Base-by-base conservation (phyloP, 2,888 invertebrate species). In the Tholera decimalis region DNA sequence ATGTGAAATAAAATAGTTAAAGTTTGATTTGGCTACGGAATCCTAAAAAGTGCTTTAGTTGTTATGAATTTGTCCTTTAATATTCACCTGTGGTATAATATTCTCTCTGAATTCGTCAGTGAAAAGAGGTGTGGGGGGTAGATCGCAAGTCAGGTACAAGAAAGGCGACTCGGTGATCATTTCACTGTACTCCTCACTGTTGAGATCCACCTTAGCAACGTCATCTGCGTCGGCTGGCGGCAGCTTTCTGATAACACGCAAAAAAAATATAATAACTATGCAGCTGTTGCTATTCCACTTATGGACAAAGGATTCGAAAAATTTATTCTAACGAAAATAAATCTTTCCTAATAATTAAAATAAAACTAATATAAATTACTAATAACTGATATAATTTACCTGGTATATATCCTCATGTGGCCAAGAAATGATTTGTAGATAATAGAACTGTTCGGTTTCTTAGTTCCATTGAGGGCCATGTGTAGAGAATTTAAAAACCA, bases 401-500 rank as follows among this genome's bases (percentile, higher is more conserved):
- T 93, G 4, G 98, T 98, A 82, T 97, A 98, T 85, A 98, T 98
- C 84, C 97, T 97, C 98, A 98, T 98, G 79, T 97, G 97, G 0
- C 98, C 98, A 83, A 99, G 96, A 91, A 99, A 99, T 7, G 99
- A 98, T 92, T 98, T 98, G 90, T 99, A 98, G 70, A 99, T 98
- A 59, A 99, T 98, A 37, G 98, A 98, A 56, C 98, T 99, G 78
- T 97, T 97, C 1, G 96, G 96, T 83, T 98, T 98, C 88, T 99
- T 98, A 1, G 97, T 98, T 24, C 99, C 99, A 91, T 99, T 99
- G 62, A 99, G 95, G 0, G 99, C 99, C 79, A 98, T 96, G 89
- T 99, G 99, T 35, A 99, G 95, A 0, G 99, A 98, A 91, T 99
- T 99, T 47, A 99, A 95, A 89, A 99, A 98, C 99, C 99, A 99